phyloP scores from a whole-genome alignment of 2,888 invertebrate species.

The Antheraea assamensis region DNA sequence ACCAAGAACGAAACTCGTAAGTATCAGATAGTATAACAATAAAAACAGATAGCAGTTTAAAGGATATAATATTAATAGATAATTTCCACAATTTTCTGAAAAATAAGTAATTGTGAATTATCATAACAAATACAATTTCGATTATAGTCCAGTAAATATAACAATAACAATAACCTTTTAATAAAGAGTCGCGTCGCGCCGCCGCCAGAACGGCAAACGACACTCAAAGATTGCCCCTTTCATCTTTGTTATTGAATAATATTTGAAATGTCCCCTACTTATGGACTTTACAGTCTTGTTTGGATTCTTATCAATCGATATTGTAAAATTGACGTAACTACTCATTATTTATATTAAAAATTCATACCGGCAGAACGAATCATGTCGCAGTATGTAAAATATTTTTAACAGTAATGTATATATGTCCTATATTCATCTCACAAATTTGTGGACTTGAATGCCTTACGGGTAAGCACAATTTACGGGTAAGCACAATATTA shows the following conservation, averaged over 20 bases:
- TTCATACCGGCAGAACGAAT: background rate
- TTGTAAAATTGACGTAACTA: background rate
- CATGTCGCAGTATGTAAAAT: background rate
- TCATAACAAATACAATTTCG: background rate
- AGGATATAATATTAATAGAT: no score
- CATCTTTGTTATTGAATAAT: constrained; percentile 4
- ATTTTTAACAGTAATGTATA: background rate
- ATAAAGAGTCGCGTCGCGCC: background rate
- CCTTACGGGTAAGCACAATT: no score
- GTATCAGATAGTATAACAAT: background rate
- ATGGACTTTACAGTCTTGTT: background rate
- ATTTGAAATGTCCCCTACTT: constrained; percentile 3
- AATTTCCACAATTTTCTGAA: background rate
- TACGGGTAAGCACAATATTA: no score
- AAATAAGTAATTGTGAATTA: background rate
- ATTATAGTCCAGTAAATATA: background rate
- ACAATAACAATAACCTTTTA: background rate
- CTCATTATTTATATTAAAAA: background rate
- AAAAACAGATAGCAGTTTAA: background rate
- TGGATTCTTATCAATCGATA: background rate
- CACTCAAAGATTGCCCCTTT: background rate
- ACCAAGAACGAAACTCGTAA: no score
- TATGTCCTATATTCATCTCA: no score
- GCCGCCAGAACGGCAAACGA: background rate
- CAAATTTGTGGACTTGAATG: no score